Evolutionary conservation across 2,888 invertebrate species (phyloP).

Genomic region (Tupiocoris notatus): DNA sequence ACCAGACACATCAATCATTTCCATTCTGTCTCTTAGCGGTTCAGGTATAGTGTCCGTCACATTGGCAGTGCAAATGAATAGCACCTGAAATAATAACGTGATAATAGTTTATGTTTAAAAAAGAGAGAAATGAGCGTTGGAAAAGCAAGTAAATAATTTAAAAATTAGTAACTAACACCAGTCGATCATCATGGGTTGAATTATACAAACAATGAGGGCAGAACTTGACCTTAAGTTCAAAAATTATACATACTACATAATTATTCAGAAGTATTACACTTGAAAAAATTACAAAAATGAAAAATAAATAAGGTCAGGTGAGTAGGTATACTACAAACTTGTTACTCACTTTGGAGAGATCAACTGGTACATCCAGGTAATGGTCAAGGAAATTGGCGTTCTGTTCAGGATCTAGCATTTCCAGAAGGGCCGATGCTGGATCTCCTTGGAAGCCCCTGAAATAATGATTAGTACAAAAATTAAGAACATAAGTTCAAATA

Average conservation of each 20-base stretch:
- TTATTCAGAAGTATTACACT: too few relatives aligned
- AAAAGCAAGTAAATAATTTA: background rate
- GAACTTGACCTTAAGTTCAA: too few relatives aligned
- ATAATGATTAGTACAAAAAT: too few relatives aligned
- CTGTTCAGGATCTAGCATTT: conserved; percentile 97
- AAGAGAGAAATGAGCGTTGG: too few relatives aligned
- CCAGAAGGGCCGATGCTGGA: conserved; percentile 93
- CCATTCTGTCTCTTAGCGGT: conserved; percentile 96
- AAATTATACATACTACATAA: too few relatives aligned
- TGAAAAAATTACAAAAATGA: too few relatives aligned
- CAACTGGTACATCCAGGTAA: conserved; percentile 95
- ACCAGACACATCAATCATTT: conserved; percentile 97
- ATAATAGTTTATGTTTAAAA: too few relatives aligned
- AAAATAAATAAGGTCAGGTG: too few relatives aligned
- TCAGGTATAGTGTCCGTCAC: conserved; percentile 94
- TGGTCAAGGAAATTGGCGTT: conserved; percentile 98
- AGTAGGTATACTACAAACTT: too few relatives aligned
- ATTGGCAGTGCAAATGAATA: conserved; percentile 99
- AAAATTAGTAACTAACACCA: background rate
- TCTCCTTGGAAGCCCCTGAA: conserved; percentile 92
- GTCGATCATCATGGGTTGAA: background rate
- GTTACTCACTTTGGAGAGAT: conserved; percentile 74
- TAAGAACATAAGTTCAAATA: too few relatives aligned
- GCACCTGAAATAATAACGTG: too few relatives aligned
- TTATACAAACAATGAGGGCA: conserved; percentile 1